phyloP scores from a whole-genome alignment of 2,888 invertebrate genomes.

The Drosophila atroscutellata region DNA sequence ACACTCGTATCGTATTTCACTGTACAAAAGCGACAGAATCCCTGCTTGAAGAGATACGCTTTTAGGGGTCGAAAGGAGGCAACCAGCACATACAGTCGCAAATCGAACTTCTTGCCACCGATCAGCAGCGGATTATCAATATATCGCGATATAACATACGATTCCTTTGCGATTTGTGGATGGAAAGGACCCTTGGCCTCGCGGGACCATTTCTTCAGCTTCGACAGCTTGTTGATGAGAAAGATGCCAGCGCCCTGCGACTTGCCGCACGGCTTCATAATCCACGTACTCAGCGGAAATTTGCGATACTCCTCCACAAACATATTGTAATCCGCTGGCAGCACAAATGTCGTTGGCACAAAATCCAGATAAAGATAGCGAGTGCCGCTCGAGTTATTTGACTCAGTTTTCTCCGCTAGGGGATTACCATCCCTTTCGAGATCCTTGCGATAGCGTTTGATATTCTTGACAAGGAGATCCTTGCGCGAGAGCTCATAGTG shows the following conservation, averaged over 20 bases:
- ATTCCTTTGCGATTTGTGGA: conserved; percentile 93
- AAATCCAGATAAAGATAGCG: conserved; percentile 94
- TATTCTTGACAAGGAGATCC: conserved; percentile 97
- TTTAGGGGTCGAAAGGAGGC: conserved; percentile 97
- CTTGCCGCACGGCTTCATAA: conserved; percentile 98
- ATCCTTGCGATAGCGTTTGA: conserved; percentile 96
- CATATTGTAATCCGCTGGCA: conserved; percentile 98
- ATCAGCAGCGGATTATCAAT: conserved; percentile 98
- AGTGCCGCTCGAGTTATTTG: conserved; percentile 87
- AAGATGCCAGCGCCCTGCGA: conserved; percentile 97
- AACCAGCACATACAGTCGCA: conserved; percentile 95
- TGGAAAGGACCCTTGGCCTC: conserved; percentile 94
- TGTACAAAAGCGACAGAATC: conserved; percentile 97
- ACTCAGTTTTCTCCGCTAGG: conserved; percentile 91
- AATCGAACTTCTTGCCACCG: conserved; percentile 97
- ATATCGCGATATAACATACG: conserved; percentile 98
- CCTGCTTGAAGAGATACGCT: conserved; percentile 95
- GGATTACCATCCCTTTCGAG: conserved; percentile 95
- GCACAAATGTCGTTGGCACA: conserved; percentile 95
- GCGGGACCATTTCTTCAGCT: conserved; percentile 95
- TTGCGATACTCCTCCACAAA: conserved; percentile 98
- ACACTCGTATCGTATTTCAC: conserved; percentile 96
- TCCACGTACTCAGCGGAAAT: conserved; percentile 97
- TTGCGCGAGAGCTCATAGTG: conserved; percentile 97
- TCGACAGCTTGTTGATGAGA: conserved; percentile 96